Base-by-base conservation (phyloP, 1,140 invertebrate genomes). In the Drosophila asahinai region DNA sequence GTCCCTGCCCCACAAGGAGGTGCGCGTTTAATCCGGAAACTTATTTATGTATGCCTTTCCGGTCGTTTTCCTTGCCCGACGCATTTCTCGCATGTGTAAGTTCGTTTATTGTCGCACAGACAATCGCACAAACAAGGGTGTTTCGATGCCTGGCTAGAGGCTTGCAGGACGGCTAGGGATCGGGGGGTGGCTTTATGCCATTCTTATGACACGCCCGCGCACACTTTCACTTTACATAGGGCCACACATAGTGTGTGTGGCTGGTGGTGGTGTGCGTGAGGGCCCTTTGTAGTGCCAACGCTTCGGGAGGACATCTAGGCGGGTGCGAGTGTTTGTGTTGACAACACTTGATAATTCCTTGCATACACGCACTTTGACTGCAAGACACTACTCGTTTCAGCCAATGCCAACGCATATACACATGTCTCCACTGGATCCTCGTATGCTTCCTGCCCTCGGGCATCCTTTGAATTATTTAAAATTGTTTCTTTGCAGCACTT, bases 181-280 rank as follows among this genome's bases (percentile, higher is more conserved):
- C 40, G 15, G 38, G 47, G 42, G 4, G 17, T 45, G 70, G 43
- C 57, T 60, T 73, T 65, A 55, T 70, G 67, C 81, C 71, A 76
- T 86, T 79, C 81, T 90, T 86, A 90, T 89, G 71, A 89, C 84
- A 86, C 86, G 86, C 80, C 78, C 78, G 74, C 79, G 81, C 81
- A 80, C 81, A 89, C 86, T 84, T 90, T 89, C 86, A 81, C 86
- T 89, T 89, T 90, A 90, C 86, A 86, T 89, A 89, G 90, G 86
- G 61, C 54, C 76, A 19, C 19, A 19, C 19, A 19, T 19, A 40
- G 47, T 48, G 30, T 36, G 30, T 60, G 42, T 25, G 22, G 22
- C 22, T 25, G 48, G 48, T 42, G 42, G 48, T 42, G 38, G 25
- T 52, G 64, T 58, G 55, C 19, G 55, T 40, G 63, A n/a, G 55